Percentiles rank a stretch among this genome's conserved stretches.
These are phyloP conservation scores for Astreopora myriophthalma DNA, from an alignment of 64 coral and sea anemone genomes.

Conservation along the genomic window DNA sequence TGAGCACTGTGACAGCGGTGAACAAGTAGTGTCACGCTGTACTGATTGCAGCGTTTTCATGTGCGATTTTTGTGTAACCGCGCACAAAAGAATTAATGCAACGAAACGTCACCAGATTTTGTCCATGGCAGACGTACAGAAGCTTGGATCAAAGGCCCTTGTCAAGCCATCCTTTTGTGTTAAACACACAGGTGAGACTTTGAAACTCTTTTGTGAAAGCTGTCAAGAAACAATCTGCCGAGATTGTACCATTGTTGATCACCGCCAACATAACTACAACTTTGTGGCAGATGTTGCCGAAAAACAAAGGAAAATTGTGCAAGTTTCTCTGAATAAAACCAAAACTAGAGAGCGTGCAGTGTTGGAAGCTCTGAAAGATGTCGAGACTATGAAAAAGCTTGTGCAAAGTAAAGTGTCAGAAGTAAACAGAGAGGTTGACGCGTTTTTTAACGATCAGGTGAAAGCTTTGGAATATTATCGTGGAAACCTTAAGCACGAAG, in stretches of 20 bases:
- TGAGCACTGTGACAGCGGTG: background rate
- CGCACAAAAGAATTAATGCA: too few relatives aligned
- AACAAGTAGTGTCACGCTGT: background rate
- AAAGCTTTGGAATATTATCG: background rate
- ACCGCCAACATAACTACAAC: too few relatives aligned
- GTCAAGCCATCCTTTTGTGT: background rate
- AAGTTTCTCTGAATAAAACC: background rate
- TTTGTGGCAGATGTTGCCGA: slow-evolving; percentile 31
- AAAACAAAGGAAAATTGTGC: background rate
- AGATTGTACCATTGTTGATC: too few relatives aligned
- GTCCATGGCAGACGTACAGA: slow-evolving; percentile 23
- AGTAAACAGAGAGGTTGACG: background rate
- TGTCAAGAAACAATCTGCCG: too few relatives aligned
- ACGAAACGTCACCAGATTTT: slow-evolving; percentile 23
- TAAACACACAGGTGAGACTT: slow-evolving; percentile 32
- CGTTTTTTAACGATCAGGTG: background rate
- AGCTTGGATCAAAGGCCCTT: background rate
- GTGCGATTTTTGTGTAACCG: background rate
- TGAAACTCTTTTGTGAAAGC: too few relatives aligned
- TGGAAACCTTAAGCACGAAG: slow-evolving; percentile 1
- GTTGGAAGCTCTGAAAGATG: background rate
- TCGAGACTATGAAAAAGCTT: background rate
- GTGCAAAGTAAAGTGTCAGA: background rate
- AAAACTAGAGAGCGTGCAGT: background rate
- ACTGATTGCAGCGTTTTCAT: background rate